Conservation (phyloP, 2,797 vertebrate genomes). For the Cynodonichthys magdalenae region DNA sequence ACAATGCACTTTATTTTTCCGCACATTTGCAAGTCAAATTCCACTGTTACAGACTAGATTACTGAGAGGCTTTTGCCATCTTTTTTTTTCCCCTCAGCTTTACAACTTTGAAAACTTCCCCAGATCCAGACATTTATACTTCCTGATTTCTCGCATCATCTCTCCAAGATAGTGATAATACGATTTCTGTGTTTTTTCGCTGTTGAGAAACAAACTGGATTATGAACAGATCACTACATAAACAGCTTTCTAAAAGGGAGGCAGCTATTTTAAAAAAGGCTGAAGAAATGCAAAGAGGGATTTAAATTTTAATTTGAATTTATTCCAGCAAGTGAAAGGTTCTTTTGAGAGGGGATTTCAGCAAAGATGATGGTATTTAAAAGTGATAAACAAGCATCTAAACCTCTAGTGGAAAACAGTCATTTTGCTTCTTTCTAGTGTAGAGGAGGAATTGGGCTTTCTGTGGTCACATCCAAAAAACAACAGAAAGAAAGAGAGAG, state of each 20-base stretch:
- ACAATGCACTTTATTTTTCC: constrained; percentile 71
- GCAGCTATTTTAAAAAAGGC: constrained; percentile 91
- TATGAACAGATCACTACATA: constrained; percentile 91
- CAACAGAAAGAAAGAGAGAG: constrained; percentile 54
- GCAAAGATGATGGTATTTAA: constrained; percentile 91
- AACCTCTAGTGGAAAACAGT: constrained; percentile 85
- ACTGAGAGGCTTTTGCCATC: constrained; percentile 74
- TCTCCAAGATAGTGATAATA: constrained; percentile 90
- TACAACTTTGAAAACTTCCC: constrained; percentile 84
- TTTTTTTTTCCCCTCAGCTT: constrained; percentile 67
- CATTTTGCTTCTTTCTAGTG: constrained; percentile 83
- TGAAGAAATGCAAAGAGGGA: constrained; percentile 91
- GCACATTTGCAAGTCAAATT: constrained; percentile 82
- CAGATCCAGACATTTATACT: constrained; percentile 85
- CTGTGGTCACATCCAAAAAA: constrained; percentile 80
- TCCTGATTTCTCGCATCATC: constrained; percentile 88
- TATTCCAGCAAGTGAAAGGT: constrained; percentile 92
- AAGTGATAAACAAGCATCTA: constrained; percentile 92
- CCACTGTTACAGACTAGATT: constrained; percentile 72
- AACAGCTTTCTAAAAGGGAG: constrained; percentile 90
- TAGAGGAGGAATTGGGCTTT: constrained; percentile 80
- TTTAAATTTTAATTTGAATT: constrained; percentile 93
- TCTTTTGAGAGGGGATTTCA: constrained; percentile 90
- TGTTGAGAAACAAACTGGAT: constrained; percentile 92
- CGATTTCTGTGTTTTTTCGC: constrained; percentile 87